These are phyloP conservation scores for Coregonus clupeaformis DNA, from an alignment of 2,113 vertebrate species.

Conservation along the genomic window DNA sequence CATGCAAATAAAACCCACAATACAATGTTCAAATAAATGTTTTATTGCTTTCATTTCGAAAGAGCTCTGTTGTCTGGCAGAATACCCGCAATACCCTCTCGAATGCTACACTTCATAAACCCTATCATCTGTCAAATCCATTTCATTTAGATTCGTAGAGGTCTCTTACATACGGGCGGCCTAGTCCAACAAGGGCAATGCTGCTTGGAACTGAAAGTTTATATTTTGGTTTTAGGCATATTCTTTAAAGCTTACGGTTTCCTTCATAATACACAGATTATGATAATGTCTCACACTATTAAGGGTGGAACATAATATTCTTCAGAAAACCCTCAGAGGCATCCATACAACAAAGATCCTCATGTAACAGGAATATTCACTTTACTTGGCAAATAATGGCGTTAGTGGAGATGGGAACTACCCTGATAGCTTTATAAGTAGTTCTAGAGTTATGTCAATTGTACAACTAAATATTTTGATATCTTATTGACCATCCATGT, in stretches of 20 bases:
- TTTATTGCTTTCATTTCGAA: constrained; percentile 79
- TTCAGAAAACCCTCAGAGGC: constrained; percentile 22
- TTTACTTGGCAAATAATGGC: constrained; percentile 38
- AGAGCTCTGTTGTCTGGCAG: constrained; percentile 52
- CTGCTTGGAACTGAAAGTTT: constrained; percentile 62
- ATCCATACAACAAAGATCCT: constrained; percentile 43
- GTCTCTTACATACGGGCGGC: constrained; percentile 46
- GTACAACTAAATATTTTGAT: constrained; percentile 56
- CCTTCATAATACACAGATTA: constrained; percentile 52
- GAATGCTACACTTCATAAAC: no score
- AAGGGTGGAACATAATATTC: constrained; percentile 24
- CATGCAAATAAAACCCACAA: background rate
- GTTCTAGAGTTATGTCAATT: constrained; percentile 27
- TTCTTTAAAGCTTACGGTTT: constrained; percentile 65
- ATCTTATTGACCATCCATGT: constrained; percentile 8
- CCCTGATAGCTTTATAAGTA: constrained; percentile 25
- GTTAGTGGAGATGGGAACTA: constrained; percentile 52
- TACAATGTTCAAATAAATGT: constrained; percentile 47
- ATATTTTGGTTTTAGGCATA: constrained; percentile 22
- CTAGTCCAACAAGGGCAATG: constrained; percentile 42
- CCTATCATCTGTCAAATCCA: constrained; percentile 41
- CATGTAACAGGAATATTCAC: constrained; percentile 46
- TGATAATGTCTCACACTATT: constrained; percentile 38
- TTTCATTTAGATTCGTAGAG: constrained; percentile 47
- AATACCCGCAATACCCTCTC: constrained; percentile 26